These are phyloP conservation scores for Cassiopea xamachana DNA, from an alignment of 30 jellyfish, hydroid and myxozoan genomes.

Conservation along the genomic window DNA sequence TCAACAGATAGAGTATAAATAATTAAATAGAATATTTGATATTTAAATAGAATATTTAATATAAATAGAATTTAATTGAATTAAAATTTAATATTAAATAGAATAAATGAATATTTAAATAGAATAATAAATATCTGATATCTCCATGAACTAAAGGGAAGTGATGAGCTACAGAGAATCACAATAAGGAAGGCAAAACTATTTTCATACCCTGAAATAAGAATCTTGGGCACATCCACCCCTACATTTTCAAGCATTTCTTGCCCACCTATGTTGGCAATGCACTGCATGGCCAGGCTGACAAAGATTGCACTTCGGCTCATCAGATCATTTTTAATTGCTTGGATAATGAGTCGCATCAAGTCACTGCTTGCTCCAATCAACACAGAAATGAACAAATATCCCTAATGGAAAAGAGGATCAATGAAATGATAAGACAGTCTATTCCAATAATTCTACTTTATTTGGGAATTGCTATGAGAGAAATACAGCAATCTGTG, in stretches of 20 bases:
- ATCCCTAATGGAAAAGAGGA: slow-evolving; percentile 66
- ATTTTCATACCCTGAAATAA: slow-evolving; percentile 83
- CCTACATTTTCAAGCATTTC: slow-evolving; percentile 97
- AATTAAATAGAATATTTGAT: no score
- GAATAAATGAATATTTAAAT: no score
- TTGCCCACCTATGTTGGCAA: slow-evolving; percentile 95
- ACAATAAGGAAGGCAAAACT: neutral
- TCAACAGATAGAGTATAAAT: no score
- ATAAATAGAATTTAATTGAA: no score
- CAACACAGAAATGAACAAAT: slow-evolving; percentile 88
- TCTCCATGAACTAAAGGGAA: no score
- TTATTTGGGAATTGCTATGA: no score
- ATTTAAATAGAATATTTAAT: no score
- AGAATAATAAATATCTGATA: no score
- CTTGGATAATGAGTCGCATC: slow-evolving; percentile 88
- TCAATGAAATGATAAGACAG: neutral
- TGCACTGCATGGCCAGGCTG: slow-evolving; percentile 93
- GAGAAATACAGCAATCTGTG: no score
- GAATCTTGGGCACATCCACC: slow-evolving; percentile 86
- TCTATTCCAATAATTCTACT: no score
- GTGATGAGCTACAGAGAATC: neutral
- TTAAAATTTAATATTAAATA: no score
- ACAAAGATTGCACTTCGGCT: slow-evolving; percentile 88
- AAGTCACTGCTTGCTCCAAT: slow-evolving; percentile 95
- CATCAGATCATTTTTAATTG: slow-evolving; percentile 82